Conservation (phyloP, 2,888 invertebrate genomes). For the Masnerella sp. region DNA sequence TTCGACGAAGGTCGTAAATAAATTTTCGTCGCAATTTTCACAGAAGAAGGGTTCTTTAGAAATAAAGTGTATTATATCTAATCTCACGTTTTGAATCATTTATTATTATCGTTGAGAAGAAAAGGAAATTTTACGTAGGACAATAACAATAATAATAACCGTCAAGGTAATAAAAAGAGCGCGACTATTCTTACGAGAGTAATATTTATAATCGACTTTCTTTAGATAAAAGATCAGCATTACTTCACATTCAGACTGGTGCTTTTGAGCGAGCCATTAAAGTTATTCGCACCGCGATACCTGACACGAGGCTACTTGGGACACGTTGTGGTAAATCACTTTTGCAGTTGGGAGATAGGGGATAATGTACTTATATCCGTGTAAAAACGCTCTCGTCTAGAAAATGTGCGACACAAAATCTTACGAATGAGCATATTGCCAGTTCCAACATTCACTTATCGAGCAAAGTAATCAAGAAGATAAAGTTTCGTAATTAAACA, state of each 20-base stretch:
- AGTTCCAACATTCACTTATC: slow-evolving; percentile 16
- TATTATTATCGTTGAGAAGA: too few relatives aligned
- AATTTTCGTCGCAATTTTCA: too few relatives aligned
- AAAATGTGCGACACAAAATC: slow-evolving; percentile 37
- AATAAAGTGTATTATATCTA: too few relatives aligned
- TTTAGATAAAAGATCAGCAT: slow-evolving; percentile 33
- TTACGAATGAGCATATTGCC: background rate
- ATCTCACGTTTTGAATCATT: too few relatives aligned
- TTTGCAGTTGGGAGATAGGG: slow-evolving; percentile 29
- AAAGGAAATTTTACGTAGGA: too few relatives aligned
- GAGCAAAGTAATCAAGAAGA: slow-evolving; percentile 12
- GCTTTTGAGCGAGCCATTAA: slow-evolving; percentile 45
- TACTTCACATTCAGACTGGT: slow-evolving; percentile 35
- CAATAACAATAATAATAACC: slow-evolving; percentile 28
- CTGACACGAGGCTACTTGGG: slow-evolving; percentile 50
- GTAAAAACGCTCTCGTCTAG: slow-evolving; percentile 46
- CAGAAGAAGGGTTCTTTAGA: too few relatives aligned
- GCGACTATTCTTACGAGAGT: slow-evolving; percentile 18
- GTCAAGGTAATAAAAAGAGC: slow-evolving; percentile 11
- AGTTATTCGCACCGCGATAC: slow-evolving; percentile 43
- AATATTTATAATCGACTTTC: slow-evolving; percentile 47
- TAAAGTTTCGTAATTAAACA: slow-evolving; percentile 35
- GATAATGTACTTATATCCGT: slow-evolving; percentile 39
- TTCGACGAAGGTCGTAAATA: too few relatives aligned
- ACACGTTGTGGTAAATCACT: slow-evolving; percentile 53